Evolutionary conservation across 2,888 invertebrate species (phyloP), one percentile per base, ranked within the genome.

Genomic region (Chrysina gloriosa): DNA sequence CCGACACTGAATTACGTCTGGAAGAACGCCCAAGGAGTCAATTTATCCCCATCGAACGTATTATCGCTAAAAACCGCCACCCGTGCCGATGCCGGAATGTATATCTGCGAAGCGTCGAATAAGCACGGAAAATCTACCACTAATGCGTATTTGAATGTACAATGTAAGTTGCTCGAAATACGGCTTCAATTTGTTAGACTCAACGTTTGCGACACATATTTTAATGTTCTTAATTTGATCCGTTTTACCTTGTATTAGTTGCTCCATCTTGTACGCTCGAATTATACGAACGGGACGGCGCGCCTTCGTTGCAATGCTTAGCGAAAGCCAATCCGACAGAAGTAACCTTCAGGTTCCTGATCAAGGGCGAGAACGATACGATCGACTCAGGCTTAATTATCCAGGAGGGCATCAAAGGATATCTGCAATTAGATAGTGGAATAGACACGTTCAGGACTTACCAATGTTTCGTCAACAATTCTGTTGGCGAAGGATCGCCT

Each of bases 381-480:
- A 84, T 90, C 5, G 84, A 85, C 69, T 88, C 88, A 1, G 88
- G 89, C 73, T 88, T 89, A 71, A 85, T 86, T 63, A 80, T 83
- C 42, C 84, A 85, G 67, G 84, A 85, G 63, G 85, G 85, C 2
- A 81, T 86, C 48, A 85, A 85, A 73, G 88, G 89, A 76, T 88
- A 87, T 81, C 87, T 95, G 70, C 84, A 87, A 27, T 84, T 92
- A 70, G 89, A 89, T 75, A 84, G 86, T 4, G 84, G 85, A 63
- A 84, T 87, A 36, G 89, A 89, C 76, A 88, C 88, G 75, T 86
- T 86, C 74, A 87, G 95, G 68, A 95, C 93, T 2, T 96, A 96
- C 82, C 87, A 92, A 66, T 96, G 96, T 82, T 87, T 89, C 75
- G 95, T 93, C 21, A 94, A 92, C 82, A 96, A 96, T 84, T 86